These are phyloP conservation scores for Aporophyla nigra DNA, from an alignment of 2,888 invertebrate species.

Conservation along the genomic window DNA sequence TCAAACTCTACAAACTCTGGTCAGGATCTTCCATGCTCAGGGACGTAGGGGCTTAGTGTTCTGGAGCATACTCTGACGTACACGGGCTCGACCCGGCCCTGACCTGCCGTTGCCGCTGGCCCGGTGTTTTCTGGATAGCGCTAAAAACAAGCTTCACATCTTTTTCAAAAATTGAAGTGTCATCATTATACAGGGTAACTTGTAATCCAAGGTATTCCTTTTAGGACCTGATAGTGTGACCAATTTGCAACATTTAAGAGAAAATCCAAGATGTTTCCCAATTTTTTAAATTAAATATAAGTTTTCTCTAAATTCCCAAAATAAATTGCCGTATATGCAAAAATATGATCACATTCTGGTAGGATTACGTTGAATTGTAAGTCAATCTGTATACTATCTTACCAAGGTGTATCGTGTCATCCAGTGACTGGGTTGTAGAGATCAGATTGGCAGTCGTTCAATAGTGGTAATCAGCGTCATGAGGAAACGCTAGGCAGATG, in stretches of 20 bases:
- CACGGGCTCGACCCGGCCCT: not conserved
- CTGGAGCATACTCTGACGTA: constrained; percentile 19
- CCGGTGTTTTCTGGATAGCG: no score
- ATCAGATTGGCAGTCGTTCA: no score
- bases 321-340: no score
- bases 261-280: no score
- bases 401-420: not conserved
- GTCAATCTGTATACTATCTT: not conserved
- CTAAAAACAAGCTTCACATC: not conserved
- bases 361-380: no score
- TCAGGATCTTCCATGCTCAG: constrained; percentile 23
- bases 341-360: no score
- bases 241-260: no score
- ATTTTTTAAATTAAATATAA: no score
- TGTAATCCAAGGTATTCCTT: no score
- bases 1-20: constrained; percentile 6
- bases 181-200: not conserved
- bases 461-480: not conserved
- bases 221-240: no score
- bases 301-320: no score
- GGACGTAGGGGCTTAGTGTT: constrained; percentile 18
- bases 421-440: not conserved
- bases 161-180: not conserved
- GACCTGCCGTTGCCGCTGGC: constrained; percentile 7
- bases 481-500: not conserved